Evolutionary conservation across 1,140 invertebrate species (phyloP), one percentile per base, ranked within the genome.

Genomic region (Diuraphis noxia): DNA sequence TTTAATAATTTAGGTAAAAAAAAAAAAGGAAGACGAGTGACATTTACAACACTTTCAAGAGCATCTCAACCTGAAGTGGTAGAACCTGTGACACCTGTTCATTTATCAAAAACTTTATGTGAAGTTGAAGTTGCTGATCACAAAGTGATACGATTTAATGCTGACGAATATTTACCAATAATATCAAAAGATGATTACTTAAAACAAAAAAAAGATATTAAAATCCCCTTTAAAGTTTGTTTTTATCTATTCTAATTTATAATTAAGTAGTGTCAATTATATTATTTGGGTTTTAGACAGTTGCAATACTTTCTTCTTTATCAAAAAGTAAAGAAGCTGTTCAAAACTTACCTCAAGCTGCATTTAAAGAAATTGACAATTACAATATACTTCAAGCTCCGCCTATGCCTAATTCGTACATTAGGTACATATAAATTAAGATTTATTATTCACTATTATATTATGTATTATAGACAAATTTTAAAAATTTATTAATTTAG

Each of bases 311-410:
- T 56, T 79, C 52, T 90, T 90, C 90, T 49, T 86, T 93, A 85
- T 77, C 92, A 56, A 93, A 93, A 92, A 92, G 92, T 81, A 86
- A 92, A 89, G 92, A 92, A 92, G 92, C 90, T 92, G 90, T 92
- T 89, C 92, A 93, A 6, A 95, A 96, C 93, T 94, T 99, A 92
- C 98, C 98, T 34, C 97, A 98, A 93, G 97, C 98, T 19, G 95
- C 95, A 92, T 98, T 96, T 93, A 96, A 96, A 93, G 96, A 97
- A 93, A 94, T 98, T 46, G 95, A 96, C 56, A 96, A 96, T 93
- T 98, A 97, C 93, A 95, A 96, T 93, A 96, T 97, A 92, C 95
- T 96, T 92, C 97, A 98, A 94, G 97, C 97, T 21, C 96, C 97
- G 92, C 94, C 96, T 6, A 94, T 96, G 92, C 96, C 97, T 17